Base-by-base conservation (phyloP, 2,888 invertebrate species). In the Leptothorax acervorum region DNA sequence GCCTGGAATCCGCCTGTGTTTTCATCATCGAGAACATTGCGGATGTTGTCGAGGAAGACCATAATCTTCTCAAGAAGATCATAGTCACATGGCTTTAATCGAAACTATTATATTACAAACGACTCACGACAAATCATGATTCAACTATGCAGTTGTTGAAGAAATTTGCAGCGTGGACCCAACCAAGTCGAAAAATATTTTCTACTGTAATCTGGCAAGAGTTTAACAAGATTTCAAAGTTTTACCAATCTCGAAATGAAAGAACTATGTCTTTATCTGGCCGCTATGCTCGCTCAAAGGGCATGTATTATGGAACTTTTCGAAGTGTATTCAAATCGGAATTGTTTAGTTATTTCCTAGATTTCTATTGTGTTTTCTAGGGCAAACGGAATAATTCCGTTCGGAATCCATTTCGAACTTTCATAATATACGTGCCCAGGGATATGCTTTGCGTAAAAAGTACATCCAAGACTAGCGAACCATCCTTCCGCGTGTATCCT, bases 1-100 rank as follows among this genome's bases (percentile, higher is more conserved):
- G 73, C 60, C 15, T 73, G 79, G 79, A 81, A 81, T 73, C 18
- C 73, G 23, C 35, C 6, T 79, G 57, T 48, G 48, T 81, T 79
- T 71, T 73, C 60, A 62, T 79, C 73, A 73, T 73, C 73, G 11
- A 48, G 48, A 68, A 68, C 18, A 51, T 66, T 51, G 39, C 79
- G 48, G 73, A 81, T 73, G 28, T 48, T 62, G 6, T 42, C 28
- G 78, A 31, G 12, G n/a, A 57, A 45, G 45, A 71, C 12, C 53
- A 42, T 65, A 23, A 9, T 53, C 15, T 23, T 9, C 9, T 9
- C 23, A 18, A 23, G 53, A 55, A 9, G 28, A 31, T 35, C 18
- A 12, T 6, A 15, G 12, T 68, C 28, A 55, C 57, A 31, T 70
- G 6, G 0, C 4, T 60, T 28, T 63, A 23, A 57, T 66, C 28